Percentiles rank a stretch among this genome's conserved stretches.
Conservation (phyloP, 2,113 vertebrate species). For the Carollia perspicillata region DNA sequence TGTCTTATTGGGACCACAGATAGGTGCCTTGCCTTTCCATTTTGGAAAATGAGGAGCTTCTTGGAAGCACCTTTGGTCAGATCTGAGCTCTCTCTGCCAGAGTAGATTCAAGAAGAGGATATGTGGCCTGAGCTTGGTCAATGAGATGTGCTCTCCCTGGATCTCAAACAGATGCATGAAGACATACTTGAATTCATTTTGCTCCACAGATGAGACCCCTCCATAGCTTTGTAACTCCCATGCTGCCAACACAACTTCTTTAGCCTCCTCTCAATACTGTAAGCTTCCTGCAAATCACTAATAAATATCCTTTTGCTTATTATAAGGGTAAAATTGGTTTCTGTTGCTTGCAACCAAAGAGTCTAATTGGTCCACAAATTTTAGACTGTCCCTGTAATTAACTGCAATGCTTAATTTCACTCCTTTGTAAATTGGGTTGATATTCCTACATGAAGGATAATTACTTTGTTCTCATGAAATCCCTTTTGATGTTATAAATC, state of each 20-base stretch:
- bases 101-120: neutral
- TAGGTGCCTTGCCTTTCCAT: neutral
- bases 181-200: fast-evolving
- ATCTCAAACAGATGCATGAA: neutral
- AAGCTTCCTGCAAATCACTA: neutral
- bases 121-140: neutral
- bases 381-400: slow-evolving; percentile 64
- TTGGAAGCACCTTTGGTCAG: neutral
- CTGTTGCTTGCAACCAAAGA: slow-evolving; percentile 52
- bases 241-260: neutral
- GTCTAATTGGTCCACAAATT: slow-evolving; percentile 44
- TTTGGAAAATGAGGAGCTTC: neutral
- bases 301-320: neutral
- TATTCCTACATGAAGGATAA: slow-evolving; percentile 61
- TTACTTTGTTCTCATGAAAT: slow-evolving; percentile 64
- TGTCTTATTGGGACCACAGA: neutral
- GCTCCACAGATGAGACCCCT: neutral
- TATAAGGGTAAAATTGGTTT: neutral
- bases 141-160: too few species aligned
- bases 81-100: neutral
- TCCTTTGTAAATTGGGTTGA: slow-evolving; percentile 59
- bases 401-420: slow-evolving; percentile 54
- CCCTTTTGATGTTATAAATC: slow-evolving; percentile 65
- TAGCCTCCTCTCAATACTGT: neutral
- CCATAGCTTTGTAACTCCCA: neutral